These are phyloP conservation scores for Saturnia pavonia DNA, from an alignment of 2,888 invertebrate genomes.

Conservation along the genomic window DNA sequence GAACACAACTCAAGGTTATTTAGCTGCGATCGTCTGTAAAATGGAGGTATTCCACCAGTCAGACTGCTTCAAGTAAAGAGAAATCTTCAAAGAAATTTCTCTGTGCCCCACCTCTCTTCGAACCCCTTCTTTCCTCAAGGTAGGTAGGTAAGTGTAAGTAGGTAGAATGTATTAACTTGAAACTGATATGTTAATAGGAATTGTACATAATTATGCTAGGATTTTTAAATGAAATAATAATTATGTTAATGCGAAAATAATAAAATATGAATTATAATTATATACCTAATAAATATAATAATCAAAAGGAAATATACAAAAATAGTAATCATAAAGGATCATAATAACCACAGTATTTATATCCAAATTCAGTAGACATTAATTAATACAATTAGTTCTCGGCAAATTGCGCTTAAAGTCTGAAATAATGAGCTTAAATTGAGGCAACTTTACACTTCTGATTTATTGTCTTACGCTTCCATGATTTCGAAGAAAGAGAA, in stretches of 20 bases:
- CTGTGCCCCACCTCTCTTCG: too few relatives aligned
- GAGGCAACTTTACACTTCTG: conserved; percentile 80
- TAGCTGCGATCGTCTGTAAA: too few relatives aligned
- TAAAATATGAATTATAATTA: conserved; percentile 14
- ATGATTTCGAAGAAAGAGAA: conserved; percentile 80
- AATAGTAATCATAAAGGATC: conserved; percentile 53
- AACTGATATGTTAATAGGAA: neutral
- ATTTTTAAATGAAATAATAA: neutral
- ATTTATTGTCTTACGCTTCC: conserved; percentile 79
- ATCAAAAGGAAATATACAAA: too few relatives aligned
- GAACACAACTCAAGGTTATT: too few relatives aligned
- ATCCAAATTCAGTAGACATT: conserved; percentile 74
- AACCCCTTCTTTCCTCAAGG: too few relatives aligned
- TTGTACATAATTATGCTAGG: neutral
- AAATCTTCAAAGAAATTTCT: too few relatives aligned
- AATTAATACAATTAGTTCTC: conserved; percentile 80
- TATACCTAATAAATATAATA: too few relatives aligned
- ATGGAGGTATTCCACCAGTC: too few relatives aligned
- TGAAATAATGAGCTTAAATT: conserved; percentile 80
- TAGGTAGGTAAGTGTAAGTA: too few relatives aligned
- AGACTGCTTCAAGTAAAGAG: too few relatives aligned
- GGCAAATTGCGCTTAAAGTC: conserved; percentile 78
- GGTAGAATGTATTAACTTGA: neutral
- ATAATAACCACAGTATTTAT: conserved; percentile 60
- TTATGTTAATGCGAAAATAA: neutral